Evolutionary conservation across 2,888 invertebrate genomes (phyloP).

Genomic region (Cheilosia soror): DNA sequence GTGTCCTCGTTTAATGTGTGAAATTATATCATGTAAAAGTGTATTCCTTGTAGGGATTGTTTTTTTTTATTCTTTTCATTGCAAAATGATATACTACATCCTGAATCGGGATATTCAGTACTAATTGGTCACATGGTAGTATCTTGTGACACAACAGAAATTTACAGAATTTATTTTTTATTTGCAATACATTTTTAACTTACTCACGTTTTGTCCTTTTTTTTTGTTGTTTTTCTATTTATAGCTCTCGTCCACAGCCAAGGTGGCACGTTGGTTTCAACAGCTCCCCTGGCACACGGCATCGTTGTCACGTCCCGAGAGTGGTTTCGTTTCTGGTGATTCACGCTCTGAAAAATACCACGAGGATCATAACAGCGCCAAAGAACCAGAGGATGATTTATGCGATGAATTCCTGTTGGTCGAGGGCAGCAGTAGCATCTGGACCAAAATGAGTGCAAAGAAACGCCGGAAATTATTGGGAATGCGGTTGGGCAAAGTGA

Average conservation of each 20-base stretch:
- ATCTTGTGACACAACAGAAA: constrained; percentile 11
- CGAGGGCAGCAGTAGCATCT: constrained; percentile 88
- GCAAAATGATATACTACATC: constrained; percentile 26
- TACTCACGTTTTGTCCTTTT: constrained; percentile 65
- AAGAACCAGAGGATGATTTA: constrained; percentile 82
- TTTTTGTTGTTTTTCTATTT: constrained; percentile 75
- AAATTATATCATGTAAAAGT: constrained; percentile 32
- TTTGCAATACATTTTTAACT: constrained; percentile 45
- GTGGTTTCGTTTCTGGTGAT: constrained; percentile 90
- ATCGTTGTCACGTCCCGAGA: constrained; percentile 89
- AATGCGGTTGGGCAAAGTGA: constrained; percentile 89
- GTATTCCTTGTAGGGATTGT: neutral
- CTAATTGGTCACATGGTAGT: constrained; percentile 51
- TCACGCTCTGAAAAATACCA: constrained; percentile 85
- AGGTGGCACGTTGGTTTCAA: constrained; percentile 93
- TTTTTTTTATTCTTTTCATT: neutral
- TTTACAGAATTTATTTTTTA: constrained; percentile 24
- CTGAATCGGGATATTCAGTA: constrained; percentile 31
- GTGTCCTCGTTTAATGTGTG: constrained; percentile 32
- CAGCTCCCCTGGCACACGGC: constrained; percentile 85
- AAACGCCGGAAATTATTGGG: constrained; percentile 89
- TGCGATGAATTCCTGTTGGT: constrained; percentile 87
- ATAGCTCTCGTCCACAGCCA: constrained; percentile 90
- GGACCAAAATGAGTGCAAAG: constrained; percentile 88
- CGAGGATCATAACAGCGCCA: constrained; percentile 83